Base-by-base conservation (phyloP, 2,797 vertebrate genomes). In the Poeciliopsis turneri region DNA sequence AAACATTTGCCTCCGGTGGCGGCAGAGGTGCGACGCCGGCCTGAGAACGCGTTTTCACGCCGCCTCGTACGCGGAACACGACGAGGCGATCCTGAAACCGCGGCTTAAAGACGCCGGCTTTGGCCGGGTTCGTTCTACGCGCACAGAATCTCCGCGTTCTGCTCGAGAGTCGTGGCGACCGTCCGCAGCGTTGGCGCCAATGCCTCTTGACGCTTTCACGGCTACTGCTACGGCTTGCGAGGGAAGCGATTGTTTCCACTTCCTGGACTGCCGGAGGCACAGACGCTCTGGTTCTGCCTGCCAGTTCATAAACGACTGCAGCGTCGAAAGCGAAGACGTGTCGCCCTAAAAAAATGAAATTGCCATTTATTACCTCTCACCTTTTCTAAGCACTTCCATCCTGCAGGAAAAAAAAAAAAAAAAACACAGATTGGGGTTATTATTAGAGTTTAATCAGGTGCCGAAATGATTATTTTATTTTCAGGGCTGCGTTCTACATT, bases 271-370 rank as follows among this genome's bases (percentile, higher is more conserved):
- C 87, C 83, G 74, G 81, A 82, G 87, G 84, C 85, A 86, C 41
- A 80, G 79, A 89, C 82, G 61, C 82, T 88, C 84, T 81, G 84
- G 82, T 78, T 82, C 82, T 87, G 74, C 75, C 86, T 82, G 78
- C 74, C 73, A 82, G 84, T 82, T 77, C 89, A 82, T 76, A 85
- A 88, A 86, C 75, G 70, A 86, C 84, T 82, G 80, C 69, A 75
- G 75, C 59, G 85, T 83, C 83, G 78, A 66, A 84, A 9, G 81
- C 72, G 39, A n/a, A 84, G 71, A 79, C 66, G 33, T 71, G 68
- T 77, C 53, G 57, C 30, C 77, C 72, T 78, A 39, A 39, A 43
- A 39, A 89, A 82, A 86, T 76, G 66, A 79, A 91, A 85, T 73
- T 55, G 59, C 43, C 75, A 77, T 69, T 81, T 81, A 88, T 87